A percentile compares a stretch with the other conserved stretches of the same genome.
phyloP scores from a whole-genome alignment of 1,140 invertebrate species.

The Brachionus koreanus region DNA sequence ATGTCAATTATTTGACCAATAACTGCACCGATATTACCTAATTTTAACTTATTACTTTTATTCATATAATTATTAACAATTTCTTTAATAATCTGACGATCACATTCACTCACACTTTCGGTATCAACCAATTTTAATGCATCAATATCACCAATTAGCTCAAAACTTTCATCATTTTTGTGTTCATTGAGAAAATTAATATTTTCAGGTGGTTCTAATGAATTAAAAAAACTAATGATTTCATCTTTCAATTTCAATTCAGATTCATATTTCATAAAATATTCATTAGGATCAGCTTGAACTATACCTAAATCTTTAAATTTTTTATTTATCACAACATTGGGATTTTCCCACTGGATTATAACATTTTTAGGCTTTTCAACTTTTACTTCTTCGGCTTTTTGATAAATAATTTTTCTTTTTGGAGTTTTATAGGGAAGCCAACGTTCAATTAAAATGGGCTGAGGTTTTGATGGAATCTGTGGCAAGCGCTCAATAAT shows the following conservation, averaged over 20 bases:
- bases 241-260: not conserved
- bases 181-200: not conserved
- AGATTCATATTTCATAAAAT: not conserved
- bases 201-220: not conserved
- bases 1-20: not conserved
- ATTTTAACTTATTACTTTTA: not conserved
- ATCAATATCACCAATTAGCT: conserved; percentile 3
- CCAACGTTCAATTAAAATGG: conserved; percentile 44
- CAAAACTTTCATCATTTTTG: not conserved
- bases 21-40: not conserved
- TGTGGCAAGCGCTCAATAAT: conserved; percentile 38
- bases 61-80: not conserved
- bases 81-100: not conserved
- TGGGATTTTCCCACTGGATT: conserved; percentile 20
- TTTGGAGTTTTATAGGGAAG: conserved; percentile 31
- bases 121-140: not conserved
- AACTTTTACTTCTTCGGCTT: not conserved
- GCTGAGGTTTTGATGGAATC: conserved; percentile 41
- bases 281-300: conserved; percentile 41
- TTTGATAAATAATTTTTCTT: conserved; percentile 40
- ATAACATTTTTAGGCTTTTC: conserved; percentile 34
- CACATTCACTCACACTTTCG: not conserved
- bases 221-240: not conserved
- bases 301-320: conserved; percentile 22
- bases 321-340: not conserved